Evolutionary conservation across 2,797 vertebrate genomes (phyloP).

Genomic region (Neoniphon sammara): DNA sequence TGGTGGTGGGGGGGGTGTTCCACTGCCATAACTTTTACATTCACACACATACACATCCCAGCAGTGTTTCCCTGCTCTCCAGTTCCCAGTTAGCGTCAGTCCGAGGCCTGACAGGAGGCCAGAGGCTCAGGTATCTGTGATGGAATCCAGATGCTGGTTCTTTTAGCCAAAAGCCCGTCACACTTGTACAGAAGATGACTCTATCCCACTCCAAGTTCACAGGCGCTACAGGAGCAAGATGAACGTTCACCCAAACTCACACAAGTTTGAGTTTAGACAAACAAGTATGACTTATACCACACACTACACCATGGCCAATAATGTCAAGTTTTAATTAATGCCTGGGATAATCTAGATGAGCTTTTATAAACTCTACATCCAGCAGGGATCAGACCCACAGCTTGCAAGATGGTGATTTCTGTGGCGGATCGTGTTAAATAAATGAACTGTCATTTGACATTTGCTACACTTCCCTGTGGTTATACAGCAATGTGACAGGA

Average conservation of each 20-base stretch:
- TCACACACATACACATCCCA: background rate
- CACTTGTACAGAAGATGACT: background rate
- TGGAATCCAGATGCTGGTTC: slow-evolving; percentile 25
- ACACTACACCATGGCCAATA: background rate
- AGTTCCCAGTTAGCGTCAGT: background rate
- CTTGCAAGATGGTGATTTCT: background rate
- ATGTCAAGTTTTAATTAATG: background rate
- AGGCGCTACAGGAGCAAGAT: background rate
- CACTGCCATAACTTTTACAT: background rate
- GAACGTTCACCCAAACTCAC: background rate
- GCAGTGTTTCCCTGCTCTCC: background rate
- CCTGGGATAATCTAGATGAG: background rate
- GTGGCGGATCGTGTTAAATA: background rate
- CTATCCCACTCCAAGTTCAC: background rate
- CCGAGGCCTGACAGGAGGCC: background rate
- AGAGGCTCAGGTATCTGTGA: slow-evolving; percentile 21
- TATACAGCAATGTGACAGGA: background rate
- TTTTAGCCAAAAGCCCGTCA: slow-evolving; percentile 6
- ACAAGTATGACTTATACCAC: background rate
- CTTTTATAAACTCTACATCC: background rate
- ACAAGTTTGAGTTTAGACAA: background rate
- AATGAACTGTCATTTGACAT: background rate
- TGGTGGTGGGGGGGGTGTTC: background rate
- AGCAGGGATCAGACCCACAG: background rate
- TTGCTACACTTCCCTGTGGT: background rate